A percentile compares a stretch with the other conserved stretches of the same genome.
Evolutionary conservation across 1,140 invertebrate genomes (phyloP).

Genomic region (Drosophila kanapiae): DNA sequence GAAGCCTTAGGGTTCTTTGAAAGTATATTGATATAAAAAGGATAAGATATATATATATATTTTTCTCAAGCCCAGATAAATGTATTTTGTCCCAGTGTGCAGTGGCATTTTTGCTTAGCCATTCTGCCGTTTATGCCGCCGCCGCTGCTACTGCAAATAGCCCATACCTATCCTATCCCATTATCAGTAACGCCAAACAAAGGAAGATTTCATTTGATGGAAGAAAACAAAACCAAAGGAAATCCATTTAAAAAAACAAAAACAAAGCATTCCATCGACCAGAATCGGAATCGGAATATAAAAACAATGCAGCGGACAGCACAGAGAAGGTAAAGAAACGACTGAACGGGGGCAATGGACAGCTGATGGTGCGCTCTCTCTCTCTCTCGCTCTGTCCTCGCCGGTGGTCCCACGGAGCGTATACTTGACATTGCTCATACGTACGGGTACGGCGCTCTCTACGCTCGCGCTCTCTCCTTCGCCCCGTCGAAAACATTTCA

Average conservation of each 20-base stretch:
- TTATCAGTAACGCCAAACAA: conserved; percentile 55
- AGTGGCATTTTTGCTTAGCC: neutral
- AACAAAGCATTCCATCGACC: conserved; percentile 44
- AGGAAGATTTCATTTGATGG: conserved; percentile 42
- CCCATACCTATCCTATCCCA: conserved; percentile 11
- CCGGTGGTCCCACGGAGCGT: conserved; percentile 29
- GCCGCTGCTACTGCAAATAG: conserved; percentile 21
- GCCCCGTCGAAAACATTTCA: conserved; percentile 29
- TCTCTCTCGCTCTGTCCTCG: conserved; percentile 9
- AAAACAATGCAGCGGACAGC: conserved; percentile 19
- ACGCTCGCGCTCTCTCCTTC: conserved; percentile 9
- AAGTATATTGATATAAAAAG: too few species aligned
- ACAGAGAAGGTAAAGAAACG: conserved; percentile 3
- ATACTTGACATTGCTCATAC: conserved; percentile 65
- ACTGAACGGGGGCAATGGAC: conserved; percentile 66
- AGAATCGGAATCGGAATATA: conserved; percentile 49
- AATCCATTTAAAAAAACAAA: conserved; percentile 42
- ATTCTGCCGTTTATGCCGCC: conserved; percentile 1
- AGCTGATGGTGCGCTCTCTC: conserved; percentile 61
- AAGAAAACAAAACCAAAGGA: conserved; percentile 30
- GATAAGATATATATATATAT: neutral
- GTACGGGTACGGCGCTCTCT: conserved; percentile 5
- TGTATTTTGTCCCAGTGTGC: neutral
- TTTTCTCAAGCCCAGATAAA: neutral
- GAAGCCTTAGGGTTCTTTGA: too few species aligned